A percentile compares a stretch with the other conserved stretches of the same genome.
phyloP scores from a whole-genome alignment of 2,113 vertebrate species.

The Percina caprodes region DNA sequence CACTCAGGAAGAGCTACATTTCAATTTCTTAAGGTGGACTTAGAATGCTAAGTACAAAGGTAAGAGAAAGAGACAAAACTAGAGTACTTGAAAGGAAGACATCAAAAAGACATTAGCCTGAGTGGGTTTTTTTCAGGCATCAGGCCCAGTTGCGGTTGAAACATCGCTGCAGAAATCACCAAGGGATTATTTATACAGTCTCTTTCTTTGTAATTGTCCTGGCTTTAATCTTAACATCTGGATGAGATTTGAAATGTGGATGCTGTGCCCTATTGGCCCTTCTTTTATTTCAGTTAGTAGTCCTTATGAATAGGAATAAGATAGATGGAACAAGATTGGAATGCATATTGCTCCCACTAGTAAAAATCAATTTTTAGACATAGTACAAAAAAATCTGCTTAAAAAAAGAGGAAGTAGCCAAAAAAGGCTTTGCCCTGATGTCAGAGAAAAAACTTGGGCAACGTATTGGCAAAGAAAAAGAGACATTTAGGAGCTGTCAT shows the following conservation, averaged over 20 bases:
- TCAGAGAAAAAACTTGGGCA: slow-evolving; percentile 15
- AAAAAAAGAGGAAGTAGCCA: slow-evolving; percentile 8
- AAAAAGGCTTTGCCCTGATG: background rate
- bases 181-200: slow-evolving; percentile 46
- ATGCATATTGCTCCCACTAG: background rate
- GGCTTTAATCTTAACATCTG: slow-evolving; percentile 44
- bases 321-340: background rate
- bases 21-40: slow-evolving; percentile 70
- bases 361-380: slow-evolving; percentile 6
- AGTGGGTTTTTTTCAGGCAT: slow-evolving; percentile 58
- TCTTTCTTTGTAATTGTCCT: slow-evolving; percentile 32
- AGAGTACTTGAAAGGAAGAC: slow-evolving; percentile 63
- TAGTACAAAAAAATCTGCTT: background rate
- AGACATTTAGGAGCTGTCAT: slow-evolving; percentile 66
- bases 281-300: slow-evolving; percentile 1
- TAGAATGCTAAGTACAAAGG: slow-evolving; percentile 29
- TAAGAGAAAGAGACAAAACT: slow-evolving; percentile 37
- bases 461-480: slow-evolving; percentile 43
- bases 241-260: slow-evolving; percentile 14
- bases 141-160: slow-evolving; percentile 53
- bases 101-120: slow-evolving; percentile 72
- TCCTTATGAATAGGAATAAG: background rate
- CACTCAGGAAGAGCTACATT: slow-evolving; percentile 61
- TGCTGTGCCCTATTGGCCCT: background rate
- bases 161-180: slow-evolving; percentile 45